Percentiles rank a stretch among this genome's conserved stretches.
phyloP scores from a whole-genome alignment of 2,113 vertebrate species.

The Hypomesus transpacificus region DNA sequence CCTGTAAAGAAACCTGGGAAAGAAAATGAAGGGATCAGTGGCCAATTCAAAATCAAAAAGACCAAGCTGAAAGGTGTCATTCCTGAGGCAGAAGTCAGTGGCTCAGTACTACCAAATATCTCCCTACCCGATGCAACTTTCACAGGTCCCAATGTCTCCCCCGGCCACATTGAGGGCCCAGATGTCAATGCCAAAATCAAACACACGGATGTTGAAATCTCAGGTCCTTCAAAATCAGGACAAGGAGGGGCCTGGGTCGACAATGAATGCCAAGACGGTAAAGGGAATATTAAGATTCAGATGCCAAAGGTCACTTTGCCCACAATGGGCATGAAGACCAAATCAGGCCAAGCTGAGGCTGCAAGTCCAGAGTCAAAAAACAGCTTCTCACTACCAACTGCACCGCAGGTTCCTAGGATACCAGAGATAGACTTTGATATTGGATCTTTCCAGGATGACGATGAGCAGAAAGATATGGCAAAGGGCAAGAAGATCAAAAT shows the following conservation, averaged over 20 bases:
- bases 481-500: constrained; percentile 70
- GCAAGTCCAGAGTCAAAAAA: constrained; percentile 8
- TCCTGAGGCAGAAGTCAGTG: constrained; percentile 36
- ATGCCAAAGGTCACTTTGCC: constrained; percentile 28
- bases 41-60: constrained; percentile 47
- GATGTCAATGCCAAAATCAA: constrained; percentile 37
- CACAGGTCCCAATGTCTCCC: constrained; percentile 17
- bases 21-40: constrained; percentile 16
- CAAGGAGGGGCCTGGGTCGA: constrained; percentile 32
- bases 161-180: constrained; percentile 5
- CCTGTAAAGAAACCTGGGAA: constrained; percentile 37
- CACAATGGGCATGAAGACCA: constrained; percentile 22
- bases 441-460: constrained; percentile 50
- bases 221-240: constrained; percentile 46
- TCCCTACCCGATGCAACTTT: constrained; percentile 48
- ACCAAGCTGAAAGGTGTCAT: constrained; percentile 31
- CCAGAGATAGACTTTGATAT: constrained; percentile 67
- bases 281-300: constrained; percentile 20
- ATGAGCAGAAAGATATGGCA: constrained; percentile 35
- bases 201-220: constrained; percentile 61
- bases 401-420: constrained; percentile 58
- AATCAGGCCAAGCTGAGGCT: constrained; percentile 21
- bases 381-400: constrained; percentile 25
- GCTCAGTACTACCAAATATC: constrained; percentile 52
- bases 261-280: constrained; percentile 29